Conservation (phyloP, 92 coral and sea anemone genomes). For the Zoanthus solanderi region DNA sequence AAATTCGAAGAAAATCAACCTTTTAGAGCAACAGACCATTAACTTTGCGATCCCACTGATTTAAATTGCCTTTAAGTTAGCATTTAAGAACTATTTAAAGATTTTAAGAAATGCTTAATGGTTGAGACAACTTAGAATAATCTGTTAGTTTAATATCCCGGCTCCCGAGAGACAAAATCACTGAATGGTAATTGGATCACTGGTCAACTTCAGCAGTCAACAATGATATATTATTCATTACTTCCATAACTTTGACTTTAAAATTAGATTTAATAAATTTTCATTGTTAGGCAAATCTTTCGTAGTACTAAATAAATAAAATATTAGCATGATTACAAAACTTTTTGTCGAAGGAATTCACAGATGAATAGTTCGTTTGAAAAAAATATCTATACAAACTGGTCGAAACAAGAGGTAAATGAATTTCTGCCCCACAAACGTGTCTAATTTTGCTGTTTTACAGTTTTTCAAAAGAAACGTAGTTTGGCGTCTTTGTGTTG, state of each 20-base stretch:
- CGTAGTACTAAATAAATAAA: slow-evolving; percentile 38
- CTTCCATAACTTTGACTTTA: slow-evolving; percentile 28
- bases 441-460: not conserved
- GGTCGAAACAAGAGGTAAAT: not conserved
- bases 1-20: not conserved
- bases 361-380: not conserved
- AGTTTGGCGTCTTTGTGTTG: slow-evolving; percentile 2
- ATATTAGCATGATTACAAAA: slow-evolving; percentile 24
- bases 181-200: slow-evolving; percentile 4
- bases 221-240: not conserved
- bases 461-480: not conserved
- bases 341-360: not conserved
- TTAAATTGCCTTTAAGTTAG: not conserved
- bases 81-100: slow-evolving; percentile 10
- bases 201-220: not conserved
- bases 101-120: not conserved
- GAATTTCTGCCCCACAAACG: not conserved
- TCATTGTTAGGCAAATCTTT: slow-evolving; percentile 51
- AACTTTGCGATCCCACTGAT: not conserved
- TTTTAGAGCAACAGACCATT: not conserved
- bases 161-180: not conserved
- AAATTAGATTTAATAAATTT: slow-evolving; percentile 33
- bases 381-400: not conserved
- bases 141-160: not conserved
- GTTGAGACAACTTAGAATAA: not conserved